phyloP scores from a whole-genome alignment of 2,888 invertebrate genomes.

The Metopia argyrocephala region DNA sequence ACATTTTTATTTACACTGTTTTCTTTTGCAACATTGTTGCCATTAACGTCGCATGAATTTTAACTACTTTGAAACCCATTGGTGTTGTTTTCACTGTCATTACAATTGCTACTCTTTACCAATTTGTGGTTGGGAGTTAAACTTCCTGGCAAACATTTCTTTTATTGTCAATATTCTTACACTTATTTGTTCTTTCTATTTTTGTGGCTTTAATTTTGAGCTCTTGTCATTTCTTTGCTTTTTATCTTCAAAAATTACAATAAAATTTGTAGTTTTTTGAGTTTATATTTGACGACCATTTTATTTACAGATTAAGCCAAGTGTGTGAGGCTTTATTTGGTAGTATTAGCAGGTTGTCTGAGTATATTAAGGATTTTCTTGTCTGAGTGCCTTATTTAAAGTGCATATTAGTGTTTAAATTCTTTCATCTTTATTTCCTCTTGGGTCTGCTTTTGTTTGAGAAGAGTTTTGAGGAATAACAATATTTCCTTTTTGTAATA shows the following conservation, averaged over 20 bases:
- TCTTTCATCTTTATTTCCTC: background rate
- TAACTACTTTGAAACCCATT: no score
- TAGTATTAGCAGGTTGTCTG: no score
- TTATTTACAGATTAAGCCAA: background rate
- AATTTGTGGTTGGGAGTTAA: slow-evolving; percentile 25
- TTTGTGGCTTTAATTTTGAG: background rate
- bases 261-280: background rate
- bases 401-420: background rate
- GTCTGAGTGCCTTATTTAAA: background rate
- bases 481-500: no score
- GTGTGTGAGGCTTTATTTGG: background rate
- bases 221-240: background rate
- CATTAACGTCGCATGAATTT: background rate
- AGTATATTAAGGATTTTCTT: background rate
- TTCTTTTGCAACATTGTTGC: slow-evolving; percentile 25
- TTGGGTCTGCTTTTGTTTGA: background rate
- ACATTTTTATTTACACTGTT: no score
- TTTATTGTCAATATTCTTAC: background rate
- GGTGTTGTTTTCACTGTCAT: background rate
- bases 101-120: background rate
- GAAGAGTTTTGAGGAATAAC: background rate
- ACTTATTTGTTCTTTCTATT: background rate
- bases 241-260: background rate
- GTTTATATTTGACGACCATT: background rate
- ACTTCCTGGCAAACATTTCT: slow-evolving; percentile 26